phyloP scores from a whole-genome alignment of 1,140 invertebrate species.

The Daktulosphaira vitifoliae region DNA sequence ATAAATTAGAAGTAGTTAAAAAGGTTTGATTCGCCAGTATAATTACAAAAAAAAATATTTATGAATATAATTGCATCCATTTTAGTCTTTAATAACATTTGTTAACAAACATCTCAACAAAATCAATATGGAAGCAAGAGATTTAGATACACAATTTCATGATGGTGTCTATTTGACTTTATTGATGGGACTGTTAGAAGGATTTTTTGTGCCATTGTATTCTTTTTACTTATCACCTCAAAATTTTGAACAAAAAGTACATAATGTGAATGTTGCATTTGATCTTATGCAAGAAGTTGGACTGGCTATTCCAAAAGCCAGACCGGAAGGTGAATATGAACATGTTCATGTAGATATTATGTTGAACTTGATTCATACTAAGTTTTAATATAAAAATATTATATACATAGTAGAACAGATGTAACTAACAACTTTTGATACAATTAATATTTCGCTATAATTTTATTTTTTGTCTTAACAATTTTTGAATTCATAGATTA shows the following conservation, averaged over 20 bases:
- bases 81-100: conserved; percentile 86
- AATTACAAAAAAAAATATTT: not conserved
- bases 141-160: conserved; percentile 91
- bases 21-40: conserved; percentile 53
- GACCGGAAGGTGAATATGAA: conserved; percentile 97
- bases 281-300: conserved; percentile 97
- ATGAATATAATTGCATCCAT: not conserved
- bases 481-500: too few relatives aligned
- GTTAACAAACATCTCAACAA: conserved; percentile 97
- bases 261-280: conserved; percentile 94
- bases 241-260: conserved; percentile 84
- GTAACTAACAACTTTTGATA: too few relatives aligned
- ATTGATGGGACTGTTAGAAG: conserved; percentile 91
- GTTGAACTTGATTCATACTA: too few relatives aligned
- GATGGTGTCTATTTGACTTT: conserved; percentile 94
- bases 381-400: too few relatives aligned
- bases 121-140: conserved; percentile 87
- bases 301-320: conserved; percentile 86
- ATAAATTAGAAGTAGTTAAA: conserved; percentile 95
- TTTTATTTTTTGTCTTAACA: too few relatives aligned
- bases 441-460: too few relatives aligned
- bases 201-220: conserved; percentile 96
- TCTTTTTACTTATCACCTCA: conserved; percentile 87
- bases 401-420: too few relatives aligned
- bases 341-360: too few relatives aligned